These are phyloP conservation scores for Mesopsocus fuscifrons DNA, from an alignment of 2,888 invertebrate genomes.

Conservation along the genomic window DNA sequence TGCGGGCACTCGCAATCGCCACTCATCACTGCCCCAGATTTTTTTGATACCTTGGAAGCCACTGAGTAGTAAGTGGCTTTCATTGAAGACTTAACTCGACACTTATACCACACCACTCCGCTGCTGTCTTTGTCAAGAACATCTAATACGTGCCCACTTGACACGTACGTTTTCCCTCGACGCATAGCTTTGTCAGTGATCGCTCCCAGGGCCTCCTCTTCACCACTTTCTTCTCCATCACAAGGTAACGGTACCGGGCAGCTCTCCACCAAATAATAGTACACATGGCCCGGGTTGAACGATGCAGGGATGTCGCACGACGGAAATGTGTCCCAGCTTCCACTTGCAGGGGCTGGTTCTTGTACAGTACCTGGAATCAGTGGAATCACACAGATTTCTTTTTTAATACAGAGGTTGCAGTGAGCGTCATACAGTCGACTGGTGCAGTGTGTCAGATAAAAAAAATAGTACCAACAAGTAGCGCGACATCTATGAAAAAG, in stretches of 20 bases:
- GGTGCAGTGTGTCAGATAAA: too few relatives aligned
- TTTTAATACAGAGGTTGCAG: too few relatives aligned
- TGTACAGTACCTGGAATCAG: too few relatives aligned
- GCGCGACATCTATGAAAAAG: too few relatives aligned
- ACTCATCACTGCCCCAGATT: neutral
- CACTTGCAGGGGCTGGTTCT: too few relatives aligned
- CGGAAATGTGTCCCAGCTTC: neutral
- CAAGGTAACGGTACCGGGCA: neutral
- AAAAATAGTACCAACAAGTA: too few relatives aligned
- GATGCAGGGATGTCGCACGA: neutral
- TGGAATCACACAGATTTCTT: too few relatives aligned
- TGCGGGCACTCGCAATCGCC: neutral
- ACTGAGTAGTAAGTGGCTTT: neutral
- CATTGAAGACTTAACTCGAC: neutral
- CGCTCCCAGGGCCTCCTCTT: neutral
- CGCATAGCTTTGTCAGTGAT: neutral
- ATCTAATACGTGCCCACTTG: neutral
- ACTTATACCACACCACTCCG: neutral
- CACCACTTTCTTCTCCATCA: neutral
- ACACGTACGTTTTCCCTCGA: neutral
- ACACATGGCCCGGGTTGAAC: conserved; percentile 1
- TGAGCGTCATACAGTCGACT: too few relatives aligned
- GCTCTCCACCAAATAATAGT: neutral
- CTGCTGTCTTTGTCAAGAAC: neutral
- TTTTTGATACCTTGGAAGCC: neutral